Base-by-base conservation (phyloP, 2,888 invertebrate species). In the Adelognathus sp. region DNA sequence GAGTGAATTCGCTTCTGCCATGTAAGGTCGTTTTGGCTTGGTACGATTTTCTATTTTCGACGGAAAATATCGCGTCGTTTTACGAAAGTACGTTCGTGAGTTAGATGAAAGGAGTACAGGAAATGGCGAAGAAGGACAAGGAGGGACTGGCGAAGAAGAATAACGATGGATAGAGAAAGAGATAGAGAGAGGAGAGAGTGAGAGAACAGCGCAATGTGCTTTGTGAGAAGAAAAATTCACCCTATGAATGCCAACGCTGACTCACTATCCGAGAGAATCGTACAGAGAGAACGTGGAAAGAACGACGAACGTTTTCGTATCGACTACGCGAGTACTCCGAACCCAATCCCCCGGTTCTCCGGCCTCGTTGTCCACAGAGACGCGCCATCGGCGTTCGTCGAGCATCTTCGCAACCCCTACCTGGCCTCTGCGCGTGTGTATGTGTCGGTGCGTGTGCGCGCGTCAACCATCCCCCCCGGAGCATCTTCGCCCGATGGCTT, bases 401-500 rank as follows among this genome's bases (percentile, higher is more conserved):
- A 31, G 36, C 54, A 27, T 39, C 7, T 41, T 16, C 41, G 31
- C 39, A 50, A 29, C 39, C 18, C 14, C 44, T n/a, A n/a, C n/a
- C 4, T 18, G 9, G 18, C 27, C 46, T 18, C 27, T 6, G 36
- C 33, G 6, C 18, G n/a, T n/a, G n/a, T n/a, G n/a, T n/a, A n/a
- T n/a, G n/a, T n/a, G n/a, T n/a, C 1, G 3, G 46, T 46, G 46
- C 21, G 46, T 46, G 46, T 29, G 18, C 29, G n/a, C n/a, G n/a
- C n/a, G n/a, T n/a, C n/a, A n/a, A 18, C 33, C 24, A 58, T 39
- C 63, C 44, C 54, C 82, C 81, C 81, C 78, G 70, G 44, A 84
- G 82, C 81, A 76, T 82, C 82, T 84, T 76, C 83, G 82, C 79
- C n/a, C 84, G 83, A 85, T 84, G 84, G 85, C 84, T 86, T 87